phyloP scores from a whole-genome alignment of 2,888 invertebrate species.

The Drosophila stalkeri region DNA sequence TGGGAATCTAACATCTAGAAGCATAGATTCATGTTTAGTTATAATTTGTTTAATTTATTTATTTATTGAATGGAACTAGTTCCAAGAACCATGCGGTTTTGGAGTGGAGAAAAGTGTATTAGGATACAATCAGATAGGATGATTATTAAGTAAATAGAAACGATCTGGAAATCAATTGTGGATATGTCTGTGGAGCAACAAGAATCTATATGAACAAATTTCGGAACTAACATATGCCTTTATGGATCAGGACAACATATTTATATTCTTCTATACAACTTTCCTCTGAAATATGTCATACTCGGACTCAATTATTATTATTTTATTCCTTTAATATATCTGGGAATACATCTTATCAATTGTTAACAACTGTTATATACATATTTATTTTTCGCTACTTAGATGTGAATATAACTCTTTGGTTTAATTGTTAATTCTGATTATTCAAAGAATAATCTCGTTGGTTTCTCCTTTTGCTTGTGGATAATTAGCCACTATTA shows the following conservation, averaged over 20 bases:
- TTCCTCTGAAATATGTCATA: background rate
- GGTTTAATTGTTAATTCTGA: background rate
- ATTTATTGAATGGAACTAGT: background rate
- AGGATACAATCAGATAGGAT: background rate
- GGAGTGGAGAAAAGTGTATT: too few relatives aligned
- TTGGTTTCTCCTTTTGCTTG: conserved; percentile 7
- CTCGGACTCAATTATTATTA: too few relatives aligned
- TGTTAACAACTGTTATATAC: background rate
- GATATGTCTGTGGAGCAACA: too few relatives aligned
- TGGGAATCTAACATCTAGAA: too few relatives aligned
- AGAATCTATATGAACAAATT: background rate
- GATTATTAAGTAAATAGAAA: too few relatives aligned
- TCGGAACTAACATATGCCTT: background rate
- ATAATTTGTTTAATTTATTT: background rate
- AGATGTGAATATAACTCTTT: background rate
- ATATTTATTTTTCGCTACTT: background rate
- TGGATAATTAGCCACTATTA: background rate
- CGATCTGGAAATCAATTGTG: too few relatives aligned
- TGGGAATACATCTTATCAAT: background rate
- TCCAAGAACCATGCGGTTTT: background rate
- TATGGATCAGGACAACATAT: background rate
- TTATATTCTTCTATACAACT: background rate
- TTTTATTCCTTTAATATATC: background rate
- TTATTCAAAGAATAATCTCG: conserved; percentile 8
- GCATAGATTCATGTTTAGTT: background rate